Evolutionary conservation across 2,797 vertebrate genomes (phyloP).

Genomic region (Mastacembelus armatus): DNA sequence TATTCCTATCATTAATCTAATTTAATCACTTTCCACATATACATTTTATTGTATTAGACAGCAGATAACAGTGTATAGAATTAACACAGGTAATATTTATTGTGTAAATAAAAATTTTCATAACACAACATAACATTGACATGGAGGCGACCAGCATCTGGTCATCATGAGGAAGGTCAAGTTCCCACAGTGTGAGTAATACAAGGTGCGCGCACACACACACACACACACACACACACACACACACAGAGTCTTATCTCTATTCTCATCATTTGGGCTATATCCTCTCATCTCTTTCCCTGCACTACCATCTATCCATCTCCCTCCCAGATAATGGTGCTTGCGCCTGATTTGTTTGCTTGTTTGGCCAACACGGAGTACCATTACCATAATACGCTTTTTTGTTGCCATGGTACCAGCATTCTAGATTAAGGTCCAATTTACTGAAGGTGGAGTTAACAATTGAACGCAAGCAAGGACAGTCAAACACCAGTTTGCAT

Average conservation of each 20-base stretch:
- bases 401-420: conserved; percentile 67
- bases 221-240: no score
- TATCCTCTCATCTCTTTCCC: conserved; percentile 28
- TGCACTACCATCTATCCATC: conserved; percentile 27
- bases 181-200: no score
- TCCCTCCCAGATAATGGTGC: conserved; percentile 24
- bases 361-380: conserved; percentile 22
- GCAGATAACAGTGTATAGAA: neutral
- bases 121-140: no score
- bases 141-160: no score
- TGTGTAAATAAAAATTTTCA: no score
- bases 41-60: neutral
- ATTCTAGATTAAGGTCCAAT: conserved; percentile 41
- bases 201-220: no score
- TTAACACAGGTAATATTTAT: neutral
- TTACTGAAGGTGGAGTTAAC: conserved; percentile 40
- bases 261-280: no score
- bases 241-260: no score
- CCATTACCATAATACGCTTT: conserved; percentile 59
- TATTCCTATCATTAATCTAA: neutral
- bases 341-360: conserved; percentile 56
- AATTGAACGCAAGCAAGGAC: conserved; percentile 25
- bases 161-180: no score
- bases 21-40: neutral
- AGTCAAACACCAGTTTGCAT: conserved; percentile 49